Evolutionary conservation across 2,888 invertebrate species (phyloP), one percentile per base, ranked within the genome.

Genomic region (Allolobophora icterica): DNA sequence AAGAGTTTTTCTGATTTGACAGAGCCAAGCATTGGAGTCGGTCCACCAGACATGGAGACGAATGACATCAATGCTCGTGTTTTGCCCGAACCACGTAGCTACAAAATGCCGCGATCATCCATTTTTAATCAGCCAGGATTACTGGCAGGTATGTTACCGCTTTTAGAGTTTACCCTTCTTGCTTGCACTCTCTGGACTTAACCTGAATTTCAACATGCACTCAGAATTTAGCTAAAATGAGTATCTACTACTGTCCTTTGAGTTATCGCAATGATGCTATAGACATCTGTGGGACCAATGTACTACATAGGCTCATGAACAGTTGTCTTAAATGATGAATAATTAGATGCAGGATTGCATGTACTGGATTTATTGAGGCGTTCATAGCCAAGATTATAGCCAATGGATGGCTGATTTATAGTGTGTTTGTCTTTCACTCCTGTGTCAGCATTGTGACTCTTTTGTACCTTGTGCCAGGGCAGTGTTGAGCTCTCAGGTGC

Each of bases 21-120:
- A 87, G 87, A 87, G 19, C 87, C 87, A 35, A 38, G 87, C 87
- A 87, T 87, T 34, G 87, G n/a, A 87, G 87, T 87, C 15, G 87
- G 87, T 87, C 87, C 87, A 38, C 34, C 87, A 15, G 87, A 87
- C 34, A 87, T 87, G 87, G 87, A 87, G 24, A 87, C 35, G 17
- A 87, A 87, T 87, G 87, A 38, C 35, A 35, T 87, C 34, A 87
- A 87, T 17, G 34, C 33, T 35, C 34, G 87, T 35, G 87, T 87
- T 87, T 21, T 87, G 87, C 38, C 87, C 24, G 87, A 87, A 38
- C 87, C 87, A 33, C 87, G 87, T 35, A 33, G 87, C 87, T 87
- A 87, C 87, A 87, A 87, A 33, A 87, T 87, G 87, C 87, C 87
- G 24, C 87, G 87, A 1, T 87, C 87, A 38, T 87, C 87, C 35